phyloP scores from a whole-genome alignment of 1,140 invertebrate genomes.

The Nebria ingens region DNA sequence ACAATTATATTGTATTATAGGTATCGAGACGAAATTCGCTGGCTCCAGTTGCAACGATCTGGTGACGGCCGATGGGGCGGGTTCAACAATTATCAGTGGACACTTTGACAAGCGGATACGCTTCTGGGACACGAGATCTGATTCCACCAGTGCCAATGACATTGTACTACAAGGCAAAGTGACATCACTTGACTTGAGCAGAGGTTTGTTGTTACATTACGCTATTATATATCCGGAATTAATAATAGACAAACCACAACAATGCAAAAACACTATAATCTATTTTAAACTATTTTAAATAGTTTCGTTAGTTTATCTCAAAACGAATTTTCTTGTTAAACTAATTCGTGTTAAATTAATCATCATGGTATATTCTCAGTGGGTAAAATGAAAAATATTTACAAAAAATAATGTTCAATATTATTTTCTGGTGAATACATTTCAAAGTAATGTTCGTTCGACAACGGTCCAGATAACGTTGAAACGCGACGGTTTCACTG shows the following conservation, averaged over 20 bases:
- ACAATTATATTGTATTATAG: no score
- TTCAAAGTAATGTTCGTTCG: no score
- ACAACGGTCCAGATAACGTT: no score
- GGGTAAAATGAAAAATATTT: no score
- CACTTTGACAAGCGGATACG: constrained; percentile 95
- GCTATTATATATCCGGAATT: not conserved
- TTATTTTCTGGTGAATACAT: no score
- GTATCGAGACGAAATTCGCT: constrained; percentile 92
- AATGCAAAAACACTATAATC: not conserved
- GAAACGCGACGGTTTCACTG: no score
- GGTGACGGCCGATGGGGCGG: constrained; percentile 75
- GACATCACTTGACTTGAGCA: constrained; percentile 87
- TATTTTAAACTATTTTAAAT: no score
- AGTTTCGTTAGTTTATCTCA: no score
- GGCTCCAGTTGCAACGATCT: constrained; percentile 95
- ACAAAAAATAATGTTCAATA: no score
- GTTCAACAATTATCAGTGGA: constrained; percentile 89
- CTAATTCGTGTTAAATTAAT: no score
- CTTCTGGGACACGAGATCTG: constrained; percentile 90
- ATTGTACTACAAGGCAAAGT: constrained; percentile 86
- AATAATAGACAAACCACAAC: not conserved
- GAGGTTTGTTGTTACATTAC: constrained; percentile 49
- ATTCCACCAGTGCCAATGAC: constrained; percentile 61
- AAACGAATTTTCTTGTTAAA: no score
- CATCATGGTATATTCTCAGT: no score